Percentiles rank a stretch among this genome's conserved stretches.
Conservation (phyloP, 2,888 invertebrate genomes). For the Steromphala cineraria region DNA sequence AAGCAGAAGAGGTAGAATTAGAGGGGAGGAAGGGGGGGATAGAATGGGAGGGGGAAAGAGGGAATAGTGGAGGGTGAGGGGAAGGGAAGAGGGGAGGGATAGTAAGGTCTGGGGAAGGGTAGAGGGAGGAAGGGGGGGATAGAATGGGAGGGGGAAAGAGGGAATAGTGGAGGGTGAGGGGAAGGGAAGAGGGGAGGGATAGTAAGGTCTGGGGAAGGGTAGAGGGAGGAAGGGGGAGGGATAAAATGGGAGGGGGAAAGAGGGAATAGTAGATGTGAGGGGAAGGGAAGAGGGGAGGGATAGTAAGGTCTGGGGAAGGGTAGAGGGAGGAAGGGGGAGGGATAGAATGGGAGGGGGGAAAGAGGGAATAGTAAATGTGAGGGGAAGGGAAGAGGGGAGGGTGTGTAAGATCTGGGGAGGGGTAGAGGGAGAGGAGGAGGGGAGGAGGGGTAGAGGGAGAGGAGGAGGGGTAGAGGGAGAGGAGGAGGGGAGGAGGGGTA, state of each 20-base stretch:
- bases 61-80: background rate
- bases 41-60: background rate
- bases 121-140: background rate
- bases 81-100: background rate
- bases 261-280: background rate
- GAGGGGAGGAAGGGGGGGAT: background rate
- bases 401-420: constrained; percentile 16
- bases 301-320: background rate
- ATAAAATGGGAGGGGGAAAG: background rate
- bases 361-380: constrained; percentile 5
- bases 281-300: background rate
- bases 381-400: constrained; percentile 1
- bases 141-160: background rate
- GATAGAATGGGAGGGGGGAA: background rate
- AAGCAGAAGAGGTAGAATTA: background rate
- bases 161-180: background rate
- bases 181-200: background rate
- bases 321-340: background rate
- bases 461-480: background rate
- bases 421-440: background rate
- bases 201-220: background rate
- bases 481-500: background rate
- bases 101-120: too few species aligned
- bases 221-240: background rate
- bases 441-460: constrained; percentile 3